Evolutionary conservation across 2,888 invertebrate genomes (phyloP).

Genomic region (Ctena decussata): DNA sequence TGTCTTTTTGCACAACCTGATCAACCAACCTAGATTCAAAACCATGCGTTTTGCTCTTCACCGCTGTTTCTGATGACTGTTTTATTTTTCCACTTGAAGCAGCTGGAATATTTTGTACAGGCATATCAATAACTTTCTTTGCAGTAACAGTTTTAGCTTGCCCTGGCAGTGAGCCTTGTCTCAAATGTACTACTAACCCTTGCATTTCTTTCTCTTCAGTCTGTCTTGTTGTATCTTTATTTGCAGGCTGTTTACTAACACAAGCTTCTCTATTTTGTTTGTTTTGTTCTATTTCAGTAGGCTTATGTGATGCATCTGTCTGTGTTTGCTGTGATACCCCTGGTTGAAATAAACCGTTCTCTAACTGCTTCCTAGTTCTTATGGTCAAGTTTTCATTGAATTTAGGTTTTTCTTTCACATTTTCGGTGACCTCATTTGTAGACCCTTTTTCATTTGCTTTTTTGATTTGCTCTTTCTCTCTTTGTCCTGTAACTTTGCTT

Average conservation of each 20-base stretch:
- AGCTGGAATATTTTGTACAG: neutral
- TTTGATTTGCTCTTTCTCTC: neutral
- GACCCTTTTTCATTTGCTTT: neutral
- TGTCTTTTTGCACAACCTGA: neutral
- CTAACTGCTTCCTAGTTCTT: neutral
- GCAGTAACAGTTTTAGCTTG: too few relatives aligned
- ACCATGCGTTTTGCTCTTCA: neutral
- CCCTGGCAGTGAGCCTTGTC: neutral
- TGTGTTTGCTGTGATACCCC: too few relatives aligned
- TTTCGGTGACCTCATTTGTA: neutral
- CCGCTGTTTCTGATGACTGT: neutral
- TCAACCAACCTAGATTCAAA: neutral
- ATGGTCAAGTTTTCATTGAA: conserved; percentile 7
- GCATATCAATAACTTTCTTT: too few relatives aligned
- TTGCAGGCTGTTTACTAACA: too few relatives aligned
- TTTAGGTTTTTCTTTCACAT: neutral
- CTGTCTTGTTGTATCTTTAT: too few relatives aligned
- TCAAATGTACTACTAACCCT: neutral
- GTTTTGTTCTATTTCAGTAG: neutral
- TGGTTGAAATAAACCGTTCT: neutral
- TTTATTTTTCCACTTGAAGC: neutral
- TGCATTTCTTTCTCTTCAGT: neutral
- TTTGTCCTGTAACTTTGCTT: neutral
- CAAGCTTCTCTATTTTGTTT: too few relatives aligned
- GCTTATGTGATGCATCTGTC: too few relatives aligned